Evolutionary conservation across 2,888 invertebrate genomes (phyloP).

Genomic region (Synergus umbraculus): DNA sequence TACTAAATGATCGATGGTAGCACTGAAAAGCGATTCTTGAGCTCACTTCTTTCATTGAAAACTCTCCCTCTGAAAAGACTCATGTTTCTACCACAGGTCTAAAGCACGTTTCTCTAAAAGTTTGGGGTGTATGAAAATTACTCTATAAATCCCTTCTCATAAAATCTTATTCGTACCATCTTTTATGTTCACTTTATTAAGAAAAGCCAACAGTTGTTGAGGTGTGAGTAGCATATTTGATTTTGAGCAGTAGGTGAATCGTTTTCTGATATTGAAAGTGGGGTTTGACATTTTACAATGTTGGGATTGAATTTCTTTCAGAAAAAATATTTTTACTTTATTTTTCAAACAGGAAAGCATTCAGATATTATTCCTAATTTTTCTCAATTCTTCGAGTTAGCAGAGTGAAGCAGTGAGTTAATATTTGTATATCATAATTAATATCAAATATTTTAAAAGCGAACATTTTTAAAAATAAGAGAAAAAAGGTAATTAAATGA

Average conservation of each 20-base stretch:
- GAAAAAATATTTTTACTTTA: too few relatives aligned
- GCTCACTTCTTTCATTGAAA: background rate
- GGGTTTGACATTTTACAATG: background rate
- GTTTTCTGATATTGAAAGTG: conserved; percentile 8
- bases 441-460: background rate
- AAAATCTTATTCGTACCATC: conserved; percentile 39
- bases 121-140: conserved; percentile 27
- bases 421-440: background rate
- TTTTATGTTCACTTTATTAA: conserved; percentile 46
- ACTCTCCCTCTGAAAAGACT: background rate
- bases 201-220: conserved; percentile 14
- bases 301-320: background rate
- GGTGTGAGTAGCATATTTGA: conserved; percentile 26
- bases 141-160: conserved; percentile 15
- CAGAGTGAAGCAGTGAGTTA: background rate
- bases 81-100: background rate
- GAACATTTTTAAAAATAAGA: background rate
- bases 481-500: conserved; percentile 42
- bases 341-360: too few relatives aligned
- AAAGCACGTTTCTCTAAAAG: background rate
- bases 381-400: too few relatives aligned
- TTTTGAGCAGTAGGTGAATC: background rate
- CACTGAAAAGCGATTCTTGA: conserved; percentile 13
- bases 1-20: conserved; percentile 26
- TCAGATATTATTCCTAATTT: too few relatives aligned